phyloP scores from a whole-genome alignment of 2,113 vertebrate species.

The Butorides virescens region DNA sequence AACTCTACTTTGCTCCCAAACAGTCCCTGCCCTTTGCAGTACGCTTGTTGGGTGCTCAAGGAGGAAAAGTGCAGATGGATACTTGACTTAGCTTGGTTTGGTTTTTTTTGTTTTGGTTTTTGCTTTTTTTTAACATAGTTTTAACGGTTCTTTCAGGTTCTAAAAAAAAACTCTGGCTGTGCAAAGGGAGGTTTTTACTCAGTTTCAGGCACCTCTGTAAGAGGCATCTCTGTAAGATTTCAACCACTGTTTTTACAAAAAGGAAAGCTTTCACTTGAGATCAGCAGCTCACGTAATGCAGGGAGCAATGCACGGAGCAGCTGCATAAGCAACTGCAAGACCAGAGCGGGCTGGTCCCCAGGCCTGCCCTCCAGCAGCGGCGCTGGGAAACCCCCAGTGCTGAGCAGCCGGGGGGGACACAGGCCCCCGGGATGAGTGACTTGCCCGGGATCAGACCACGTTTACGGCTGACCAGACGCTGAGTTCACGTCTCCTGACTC shows the following conservation, averaged over 20 bases:
- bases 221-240: neutral
- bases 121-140: neutral
- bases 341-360: neutral
- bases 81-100: neutral
- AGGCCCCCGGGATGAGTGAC: rapidly evolving
- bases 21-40: neutral
- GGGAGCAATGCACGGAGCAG: neutral
- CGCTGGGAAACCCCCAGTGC: rapidly evolving
- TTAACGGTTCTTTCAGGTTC: neutral
- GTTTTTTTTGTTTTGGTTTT: neutral
- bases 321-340: neutral
- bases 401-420: rapidly evolving
- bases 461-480: neutral
- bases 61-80: neutral
- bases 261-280: neutral
- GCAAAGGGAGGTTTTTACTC: neutral
- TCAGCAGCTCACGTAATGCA: neutral
- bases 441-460: neutral
- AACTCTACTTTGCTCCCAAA: neutral
- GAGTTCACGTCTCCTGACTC: neutral
- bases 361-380: neutral
- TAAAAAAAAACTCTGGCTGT: neutral
- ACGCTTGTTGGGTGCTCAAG: neutral
- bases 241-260: neutral
- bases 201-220: neutral